Evolutionary conservation across 1,140 invertebrate species (phyloP), one percentile per base, ranked within the genome.

Genomic region (Frieseomelitta varia): DNA sequence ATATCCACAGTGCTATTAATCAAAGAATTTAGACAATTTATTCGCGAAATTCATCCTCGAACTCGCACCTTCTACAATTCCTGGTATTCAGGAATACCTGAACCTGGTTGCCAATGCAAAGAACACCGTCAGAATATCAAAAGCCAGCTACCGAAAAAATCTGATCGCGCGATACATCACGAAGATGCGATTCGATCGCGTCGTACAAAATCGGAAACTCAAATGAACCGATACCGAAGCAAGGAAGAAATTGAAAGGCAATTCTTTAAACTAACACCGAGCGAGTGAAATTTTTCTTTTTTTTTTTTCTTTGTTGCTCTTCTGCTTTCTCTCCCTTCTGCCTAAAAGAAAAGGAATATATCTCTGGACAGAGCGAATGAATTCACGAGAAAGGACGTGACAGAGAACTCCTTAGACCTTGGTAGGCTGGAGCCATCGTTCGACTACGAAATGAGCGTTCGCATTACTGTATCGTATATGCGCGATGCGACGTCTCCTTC

Each of bases 371-470:
- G 61, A 72, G 10, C 27, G 68, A 30, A 79, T 58, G 19, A 79
- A 79, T 79, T 69, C 21, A 72, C 68, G 61, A 68, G 68, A 71
- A 67, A 86, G 69, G 74, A 71, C 74, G 85, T 84, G 77, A 85
- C 71, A 80, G 56, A 76, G 75, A 81, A 78, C 78, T 76, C 82
- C 71, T 72, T 67, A 65, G 84, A 81, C 79, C 87, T 87, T 88
- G 85, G 39, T 56, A 39, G 0, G 79, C 24, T 47, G 21, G 2
- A 30, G n/a, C 17, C 79, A 61, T 71, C 72, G 69, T 53, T 74
- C 61, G 88, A 89, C 81, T 90, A 39, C 81, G 80, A 84, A 47
- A 90, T 90, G 72, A 90, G 68, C 14, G 14, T 80, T 67, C 27
- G 47, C 24, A 51, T 61, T 17, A 61, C 39, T 47, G 39, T 47